These are phyloP conservation scores for Trinectes maculatus DNA, from an alignment of 2,113 vertebrate genomes.

Conservation along the genomic window DNA sequence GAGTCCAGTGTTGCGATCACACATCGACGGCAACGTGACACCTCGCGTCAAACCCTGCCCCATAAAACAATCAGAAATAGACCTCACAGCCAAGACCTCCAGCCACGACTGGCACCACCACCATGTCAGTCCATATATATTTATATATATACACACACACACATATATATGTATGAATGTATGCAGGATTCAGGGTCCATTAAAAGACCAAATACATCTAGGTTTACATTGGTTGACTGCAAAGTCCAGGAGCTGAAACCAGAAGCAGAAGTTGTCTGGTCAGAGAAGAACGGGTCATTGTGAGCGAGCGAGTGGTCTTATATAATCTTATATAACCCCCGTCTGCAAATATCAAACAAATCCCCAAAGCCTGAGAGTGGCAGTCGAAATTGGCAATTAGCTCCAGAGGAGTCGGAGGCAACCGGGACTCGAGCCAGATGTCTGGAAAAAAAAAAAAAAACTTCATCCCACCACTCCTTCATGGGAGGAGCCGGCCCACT, in stretches of 20 bases:
- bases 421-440: slow-evolving; percentile 30
- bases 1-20: slow-evolving; percentile 2
- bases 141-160: too few relatives aligned
- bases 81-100: slow-evolving; percentile 21
- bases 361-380: slow-evolving; percentile 17
- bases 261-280: neutral
- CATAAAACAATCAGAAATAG: slow-evolving; percentile 57
- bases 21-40: neutral
- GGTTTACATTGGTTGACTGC: neutral
- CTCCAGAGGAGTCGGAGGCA: slow-evolving; percentile 1
- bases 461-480: slow-evolving; percentile 39
- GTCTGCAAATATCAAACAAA: slow-evolving; percentile 37
- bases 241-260: neutral
- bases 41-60: neutral
- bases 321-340: neutral
- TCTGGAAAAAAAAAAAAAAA: slow-evolving; percentile 59
- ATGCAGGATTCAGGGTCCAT: too few relatives aligned
- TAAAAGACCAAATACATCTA: too few relatives aligned
- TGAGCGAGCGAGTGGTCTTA: neutral
- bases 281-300: neutral
- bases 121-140: slow-evolving; percentile 23
- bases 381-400: slow-evolving; percentile 13
- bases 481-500: slow-evolving; percentile 67
- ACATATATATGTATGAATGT: too few relatives aligned
- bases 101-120: slow-evolving; percentile 3